Evolutionary conservation across 2,888 invertebrate species (phyloP).

Genomic region (Eupithecia subfuscata): DNA sequence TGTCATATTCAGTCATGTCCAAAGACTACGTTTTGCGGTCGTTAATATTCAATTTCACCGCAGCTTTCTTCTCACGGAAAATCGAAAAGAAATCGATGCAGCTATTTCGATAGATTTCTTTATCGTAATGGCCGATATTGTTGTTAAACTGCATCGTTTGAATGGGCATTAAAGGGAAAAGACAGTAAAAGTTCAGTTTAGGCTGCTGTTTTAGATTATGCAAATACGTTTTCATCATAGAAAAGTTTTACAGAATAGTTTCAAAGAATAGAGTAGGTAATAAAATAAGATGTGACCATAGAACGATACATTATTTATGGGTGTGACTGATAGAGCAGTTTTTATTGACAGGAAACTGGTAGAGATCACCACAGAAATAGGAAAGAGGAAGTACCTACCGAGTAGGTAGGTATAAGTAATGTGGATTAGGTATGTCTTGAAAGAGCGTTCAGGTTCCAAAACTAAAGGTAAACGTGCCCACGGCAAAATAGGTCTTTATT

Average conservation of each 20-base stretch:
- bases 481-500: background rate
- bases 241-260: background rate
- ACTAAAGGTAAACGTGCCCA: no score
- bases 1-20: background rate
- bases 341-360: background rate
- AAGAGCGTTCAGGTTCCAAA: background rate
- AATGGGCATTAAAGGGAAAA: background rate
- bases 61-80: constrained; percentile 43
- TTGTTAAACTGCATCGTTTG: constrained; percentile 10
- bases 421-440: background rate
- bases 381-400: background rate
- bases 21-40: constrained; percentile 13
- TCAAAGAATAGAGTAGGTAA: background rate
- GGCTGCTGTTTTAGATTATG: background rate
- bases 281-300: background rate
- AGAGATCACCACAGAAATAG: background rate
- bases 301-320: no score
- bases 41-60: constrained; percentile 36
- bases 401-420: background rate
- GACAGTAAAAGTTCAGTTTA: background rate
- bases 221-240: background rate
- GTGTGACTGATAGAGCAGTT: background rate
- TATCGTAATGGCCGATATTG: background rate
- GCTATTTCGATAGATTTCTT: constrained; percentile 20
- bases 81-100: constrained; percentile 35